These are phyloP conservation scores for Symphodus melops DNA, from an alignment of 2,113 vertebrate genomes.

Conservation along the genomic window DNA sequence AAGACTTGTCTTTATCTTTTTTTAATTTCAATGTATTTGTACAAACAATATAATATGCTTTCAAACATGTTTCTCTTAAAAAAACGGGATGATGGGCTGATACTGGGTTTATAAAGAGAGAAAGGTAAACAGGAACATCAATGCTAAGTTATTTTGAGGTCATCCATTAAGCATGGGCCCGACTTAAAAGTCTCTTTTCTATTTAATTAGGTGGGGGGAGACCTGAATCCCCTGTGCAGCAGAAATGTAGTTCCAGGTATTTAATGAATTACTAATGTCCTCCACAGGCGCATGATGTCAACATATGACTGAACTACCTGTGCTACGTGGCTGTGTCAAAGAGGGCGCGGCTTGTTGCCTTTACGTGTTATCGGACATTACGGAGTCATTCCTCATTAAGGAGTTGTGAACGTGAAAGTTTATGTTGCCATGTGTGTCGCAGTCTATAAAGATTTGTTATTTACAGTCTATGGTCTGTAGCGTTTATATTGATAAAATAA, in stretches of 20 bases:
- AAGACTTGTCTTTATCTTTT: too few species aligned
- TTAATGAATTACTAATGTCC: neutral
- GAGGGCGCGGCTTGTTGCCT: conserved; percentile 49
- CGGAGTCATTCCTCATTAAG: neutral
- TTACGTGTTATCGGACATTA: conserved; percentile 21
- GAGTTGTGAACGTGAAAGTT: neutral
- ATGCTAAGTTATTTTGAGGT: neutral
- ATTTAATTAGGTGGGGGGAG: neutral
- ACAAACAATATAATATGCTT: too few species aligned
- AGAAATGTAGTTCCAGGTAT: neutral
- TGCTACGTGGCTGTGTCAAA: conserved; percentile 33
- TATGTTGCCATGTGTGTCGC: too few species aligned
- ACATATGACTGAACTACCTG: conserved; percentile 24
- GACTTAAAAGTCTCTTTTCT: too few species aligned
- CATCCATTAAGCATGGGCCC: neutral
- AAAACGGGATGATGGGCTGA: neutral
- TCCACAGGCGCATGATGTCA: neutral
- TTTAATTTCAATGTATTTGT: too few species aligned
- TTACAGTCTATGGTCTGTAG: too few species aligned
- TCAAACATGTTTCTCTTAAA: too few species aligned
- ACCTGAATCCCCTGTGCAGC: neutral
- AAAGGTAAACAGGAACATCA: neutral
- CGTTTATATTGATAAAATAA: neutral
- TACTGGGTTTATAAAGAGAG: neutral
- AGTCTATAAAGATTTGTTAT: too few species aligned